These are phyloP conservation scores for Tragelaphus buxtoni DNA, from an alignment of 2,113 vertebrate species.

Conservation along the genomic window DNA sequence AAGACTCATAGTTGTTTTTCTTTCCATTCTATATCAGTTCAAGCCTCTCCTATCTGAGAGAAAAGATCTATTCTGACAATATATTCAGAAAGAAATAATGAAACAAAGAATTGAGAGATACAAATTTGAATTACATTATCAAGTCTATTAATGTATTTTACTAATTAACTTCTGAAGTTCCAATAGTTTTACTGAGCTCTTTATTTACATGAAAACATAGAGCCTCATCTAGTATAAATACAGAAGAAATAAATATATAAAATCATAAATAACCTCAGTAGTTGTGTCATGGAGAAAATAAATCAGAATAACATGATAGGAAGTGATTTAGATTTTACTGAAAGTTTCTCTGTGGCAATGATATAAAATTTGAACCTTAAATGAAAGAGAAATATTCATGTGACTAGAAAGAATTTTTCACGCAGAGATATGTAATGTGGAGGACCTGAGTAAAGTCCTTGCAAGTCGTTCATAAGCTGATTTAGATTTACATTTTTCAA, in stretches of 20 bases:
- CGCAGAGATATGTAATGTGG: background rate
- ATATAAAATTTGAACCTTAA: background rate
- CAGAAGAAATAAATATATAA: background rate
- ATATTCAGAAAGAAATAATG: background rate
- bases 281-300: background rate
- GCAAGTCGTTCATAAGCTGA: background rate
- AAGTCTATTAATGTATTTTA: background rate
- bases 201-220: background rate
- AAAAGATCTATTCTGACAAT: background rate
- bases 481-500: background rate
- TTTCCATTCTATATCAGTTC: background rate
- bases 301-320: background rate
- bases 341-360: background rate
- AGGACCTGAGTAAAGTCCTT: background rate
- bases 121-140: background rate
- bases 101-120: background rate
- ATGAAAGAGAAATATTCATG: background rate
- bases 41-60: background rate
- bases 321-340: background rate
- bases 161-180: background rate
- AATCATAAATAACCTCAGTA: background rate
- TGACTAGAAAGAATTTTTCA: background rate
- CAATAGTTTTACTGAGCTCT: background rate
- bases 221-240: background rate
- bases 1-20: background rate